Percentiles rank a stretch among this genome's conserved stretches.
Evolutionary conservation across 2,888 invertebrate genomes (phyloP).

Genomic region (Nudaria mundana): DNA sequence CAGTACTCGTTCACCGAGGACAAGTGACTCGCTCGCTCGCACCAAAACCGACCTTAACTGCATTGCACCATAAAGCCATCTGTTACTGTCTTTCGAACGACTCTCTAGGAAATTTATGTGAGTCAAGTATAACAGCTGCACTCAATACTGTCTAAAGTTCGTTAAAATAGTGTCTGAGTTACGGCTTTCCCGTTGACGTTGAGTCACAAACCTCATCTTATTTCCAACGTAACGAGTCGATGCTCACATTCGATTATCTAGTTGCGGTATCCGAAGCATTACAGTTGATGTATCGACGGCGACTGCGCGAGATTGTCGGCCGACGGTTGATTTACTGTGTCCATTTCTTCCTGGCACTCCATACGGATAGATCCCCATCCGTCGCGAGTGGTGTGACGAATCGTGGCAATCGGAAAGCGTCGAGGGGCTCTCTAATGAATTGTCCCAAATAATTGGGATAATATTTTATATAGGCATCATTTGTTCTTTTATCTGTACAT

Average conservation of each 20-base stretch:
- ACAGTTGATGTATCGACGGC: constrained; percentile 79
- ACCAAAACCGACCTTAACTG: constrained; percentile 54
- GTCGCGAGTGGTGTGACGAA: constrained; percentile 70
- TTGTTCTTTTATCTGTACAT: constrained; percentile 75
- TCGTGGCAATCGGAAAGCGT: constrained; percentile 70
- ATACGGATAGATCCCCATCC: constrained; percentile 73
- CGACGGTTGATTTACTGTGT: constrained; percentile 73
- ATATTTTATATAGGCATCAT: constrained; percentile 77
- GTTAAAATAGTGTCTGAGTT: constrained; percentile 37
- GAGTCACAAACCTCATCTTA: constrained; percentile 73
- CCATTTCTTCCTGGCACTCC: constrained; percentile 78
- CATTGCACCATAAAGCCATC: constrained; percentile 19
- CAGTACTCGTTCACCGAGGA: constrained; percentile 55
- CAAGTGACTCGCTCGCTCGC: constrained; percentile 44
- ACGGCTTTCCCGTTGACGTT: constrained; percentile 46
- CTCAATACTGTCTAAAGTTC: constrained; percentile 46
- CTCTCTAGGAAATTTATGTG: constrained; percentile 22
- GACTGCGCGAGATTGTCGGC: constrained; percentile 77
- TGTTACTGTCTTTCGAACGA: constrained; percentile 22
- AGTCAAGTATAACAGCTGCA: constrained; percentile 22
- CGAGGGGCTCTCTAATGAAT: constrained; percentile 77
- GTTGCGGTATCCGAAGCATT: constrained; percentile 79
- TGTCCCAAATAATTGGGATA: constrained; percentile 80
- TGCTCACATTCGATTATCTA: constrained; percentile 81
- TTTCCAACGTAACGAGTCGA: constrained; percentile 79